Evolutionary conservation across 2,113 vertebrate genomes (phyloP), one percentile per base, ranked within the genome.

Genomic region (Pungitius pungitius): DNA sequence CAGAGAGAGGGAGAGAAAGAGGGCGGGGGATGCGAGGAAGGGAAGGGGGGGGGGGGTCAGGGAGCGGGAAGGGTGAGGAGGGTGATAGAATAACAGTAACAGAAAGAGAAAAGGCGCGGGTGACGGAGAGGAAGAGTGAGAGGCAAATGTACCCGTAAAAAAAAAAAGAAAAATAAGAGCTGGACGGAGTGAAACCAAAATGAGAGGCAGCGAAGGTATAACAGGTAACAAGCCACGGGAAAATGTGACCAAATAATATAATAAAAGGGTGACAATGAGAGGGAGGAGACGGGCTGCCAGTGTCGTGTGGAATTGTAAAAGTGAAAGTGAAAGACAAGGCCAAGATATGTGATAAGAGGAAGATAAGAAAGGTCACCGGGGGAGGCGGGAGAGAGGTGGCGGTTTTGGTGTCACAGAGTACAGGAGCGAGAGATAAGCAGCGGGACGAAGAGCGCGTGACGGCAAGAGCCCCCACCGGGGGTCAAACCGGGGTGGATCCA

Each of bases 401-500:
- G n/a, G 77, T 58, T 71, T 27, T 51, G 52, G 82, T 85, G 80
- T 80, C 76, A 82, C 78, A 80, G 75, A 78, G 80, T 61, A 55
- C 52, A 11, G 54, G 79, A 73, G 57, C 20, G 43, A 84, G 67
- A 69, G 73, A 82, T 84, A 87, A 84, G 72, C 67, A 80, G 60
- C 59, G 27, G 49, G 69, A 71, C 60, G 56, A 82, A 61, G 57
- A 60, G 61, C 55, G 75, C 55, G 85, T 81, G 87, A 81, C 69
- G 81, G 75, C 45, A 17, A 24, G 55, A 78, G 82, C 73, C 78
- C 76, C 74, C 26, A 75, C 80, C 76, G 68, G 77, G n/a, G 87
- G 88, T 89, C 84, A 90, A 75, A 83, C 63, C 67, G 62, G 56
- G 78, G 82, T 60, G 78, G 73, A 85, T 91, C 84, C 77, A 83